Base-by-base conservation (phyloP, 2,888 invertebrate species). In the Acanthopleura granulata region DNA sequence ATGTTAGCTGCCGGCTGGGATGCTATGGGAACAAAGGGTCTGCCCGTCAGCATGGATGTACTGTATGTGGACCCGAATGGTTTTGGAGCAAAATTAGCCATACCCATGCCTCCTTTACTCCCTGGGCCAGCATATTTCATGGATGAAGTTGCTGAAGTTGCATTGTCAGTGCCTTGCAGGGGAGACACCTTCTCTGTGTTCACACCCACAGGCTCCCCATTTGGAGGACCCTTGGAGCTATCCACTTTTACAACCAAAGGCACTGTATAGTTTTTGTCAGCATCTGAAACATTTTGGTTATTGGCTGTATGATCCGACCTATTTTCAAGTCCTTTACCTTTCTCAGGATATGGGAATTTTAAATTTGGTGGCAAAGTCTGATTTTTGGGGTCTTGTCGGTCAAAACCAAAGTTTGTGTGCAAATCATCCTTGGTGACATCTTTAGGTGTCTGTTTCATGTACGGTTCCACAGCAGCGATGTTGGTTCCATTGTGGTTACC, bases 311-410 rank as follows among this genome's bases (percentile, higher is more conserved):
- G 57, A 57, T 57, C 57, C 1, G 22, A 18, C 22, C 25, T 27
- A 27, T 12, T 66, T 25, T 66, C 66, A 1, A 16, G 22, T 29
- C 27, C 30, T 15, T 61, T 75, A 18, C 71, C 74, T 81, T 86
- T 78, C 72, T 79, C 76, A 16, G 80, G 75, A 40, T 74, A 74
- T 40, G 84, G 80, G 90, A 95, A 95, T 91, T 96, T 97, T 57
- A 95, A 95, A 89, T 94, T 97, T 91, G 96, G 95, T 84, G 97
- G 96, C 91, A 97, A 92, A 49, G 96, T 96, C 92, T 97, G 96
- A 92, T 95, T 97, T 91, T 96, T 97, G 62, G 95, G 96, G 91
- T 97, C 96, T 75, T 94, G 94, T 90, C 96, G 96, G 86, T 94
- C 95, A 40, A 95, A 93, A 77, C 93, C 93, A 62, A 77, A 70